These are phyloP conservation scores for Elephantulus edwardii DNA, from an alignment of 2,113 vertebrate species.

Conservation along the genomic window DNA sequence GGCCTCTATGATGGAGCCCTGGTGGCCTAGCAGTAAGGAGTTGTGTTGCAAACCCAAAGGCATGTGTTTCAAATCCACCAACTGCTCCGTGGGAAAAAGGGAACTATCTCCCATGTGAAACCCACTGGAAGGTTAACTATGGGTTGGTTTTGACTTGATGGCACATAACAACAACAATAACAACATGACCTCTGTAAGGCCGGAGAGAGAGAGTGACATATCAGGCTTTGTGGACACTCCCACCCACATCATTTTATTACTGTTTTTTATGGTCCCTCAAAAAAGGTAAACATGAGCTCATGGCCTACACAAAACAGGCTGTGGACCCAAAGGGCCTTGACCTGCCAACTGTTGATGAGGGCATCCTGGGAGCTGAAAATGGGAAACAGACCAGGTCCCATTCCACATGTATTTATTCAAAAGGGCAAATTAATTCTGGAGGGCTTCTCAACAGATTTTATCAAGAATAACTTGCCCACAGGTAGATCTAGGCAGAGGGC, in stretches of 20 bases:
- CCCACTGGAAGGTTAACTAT: no score
- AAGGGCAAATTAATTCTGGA: not conserved
- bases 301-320: not conserved
- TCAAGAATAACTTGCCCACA: not conserved
- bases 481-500: not conserved
- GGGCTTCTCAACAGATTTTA: not conserved
- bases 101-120: no score
- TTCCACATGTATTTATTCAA: not conserved
- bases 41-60: no score
- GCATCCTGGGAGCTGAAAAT: not conserved
- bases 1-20: no score
- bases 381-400: not conserved
- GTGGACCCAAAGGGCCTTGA: not conserved
- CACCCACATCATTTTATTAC: not conserved
- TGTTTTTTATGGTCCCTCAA: not conserved
- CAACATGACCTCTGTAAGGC: no score
- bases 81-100: no score
- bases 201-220: not conserved
- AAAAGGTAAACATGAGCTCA: not conserved
- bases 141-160: no score
- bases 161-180: no score
- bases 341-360: not conserved
- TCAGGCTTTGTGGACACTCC: not conserved
- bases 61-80: no score
- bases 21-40: no score